Conservation (phyloP, 2,113 vertebrate species). For the Plecturocebus donacophilus region DNA sequence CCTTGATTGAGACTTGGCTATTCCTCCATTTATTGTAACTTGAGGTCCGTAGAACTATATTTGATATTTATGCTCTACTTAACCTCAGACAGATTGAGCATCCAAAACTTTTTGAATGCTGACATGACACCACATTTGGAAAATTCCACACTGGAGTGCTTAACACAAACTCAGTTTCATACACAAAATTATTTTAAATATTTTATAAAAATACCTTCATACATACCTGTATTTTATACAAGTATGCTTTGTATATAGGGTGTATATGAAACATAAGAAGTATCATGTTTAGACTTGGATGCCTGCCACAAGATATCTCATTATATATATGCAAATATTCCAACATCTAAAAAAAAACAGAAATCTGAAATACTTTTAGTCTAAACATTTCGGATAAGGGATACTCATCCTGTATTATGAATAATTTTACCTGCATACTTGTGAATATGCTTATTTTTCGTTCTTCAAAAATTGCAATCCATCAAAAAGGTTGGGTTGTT, state of each 20-base stretch:
- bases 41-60: neutral
- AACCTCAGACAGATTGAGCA: neutral
- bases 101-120: neutral
- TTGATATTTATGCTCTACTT: neutral
- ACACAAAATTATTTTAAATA: neutral
- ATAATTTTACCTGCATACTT: neutral
- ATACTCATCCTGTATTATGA: neutral
- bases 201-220: neutral
- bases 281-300: neutral
- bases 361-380: neutral
- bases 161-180: neutral
- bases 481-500: neutral
- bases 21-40: neutral
- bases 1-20: neutral
- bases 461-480: conserved; percentile 4
- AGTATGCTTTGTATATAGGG: neutral
- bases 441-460: neutral
- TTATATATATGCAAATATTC: neutral
- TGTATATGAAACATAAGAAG: neutral
- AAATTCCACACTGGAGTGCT: neutral
- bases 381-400: neutral
- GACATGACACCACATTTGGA: neutral
- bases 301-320: neutral
- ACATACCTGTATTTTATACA: too few species aligned
- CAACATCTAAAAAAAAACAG: neutral